phyloP scores from a whole-genome alignment of 2,113 vertebrate genomes.

The Heptranchias perlo region DNA sequence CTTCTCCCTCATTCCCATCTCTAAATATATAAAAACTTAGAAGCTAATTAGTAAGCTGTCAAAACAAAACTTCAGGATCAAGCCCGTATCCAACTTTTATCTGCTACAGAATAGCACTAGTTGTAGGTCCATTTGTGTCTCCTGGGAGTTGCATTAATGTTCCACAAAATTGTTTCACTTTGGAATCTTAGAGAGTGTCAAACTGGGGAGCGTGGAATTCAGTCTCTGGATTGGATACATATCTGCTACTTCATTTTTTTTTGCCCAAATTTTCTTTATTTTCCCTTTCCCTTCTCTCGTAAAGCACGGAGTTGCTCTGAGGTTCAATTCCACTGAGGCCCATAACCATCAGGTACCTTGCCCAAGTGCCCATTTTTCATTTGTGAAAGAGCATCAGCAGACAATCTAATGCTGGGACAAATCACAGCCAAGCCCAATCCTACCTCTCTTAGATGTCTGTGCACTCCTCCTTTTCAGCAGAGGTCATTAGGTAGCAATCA shows the following conservation, averaged over 20 bases:
- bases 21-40: background rate
- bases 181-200: background rate
- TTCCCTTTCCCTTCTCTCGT: background rate
- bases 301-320: background rate
- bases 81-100: background rate
- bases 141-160: background rate
- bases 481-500: background rate
- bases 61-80: background rate
- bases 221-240: background rate
- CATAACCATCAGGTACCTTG: background rate
- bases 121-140: background rate
- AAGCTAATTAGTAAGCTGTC: background rate
- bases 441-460: background rate
- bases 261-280: background rate
- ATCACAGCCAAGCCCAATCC: background rate
- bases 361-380: background rate
- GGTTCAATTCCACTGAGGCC: background rate
- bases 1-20: too few species aligned
- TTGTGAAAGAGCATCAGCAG: background rate
- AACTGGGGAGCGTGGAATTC: background rate
- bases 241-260: background rate
- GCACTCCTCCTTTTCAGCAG: background rate
- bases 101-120: background rate
- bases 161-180: background rate
- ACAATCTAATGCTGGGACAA: background rate